phyloP scores from a whole-genome alignment of 2,888 invertebrate species.

The Pollenia griseotomentosa region DNA sequence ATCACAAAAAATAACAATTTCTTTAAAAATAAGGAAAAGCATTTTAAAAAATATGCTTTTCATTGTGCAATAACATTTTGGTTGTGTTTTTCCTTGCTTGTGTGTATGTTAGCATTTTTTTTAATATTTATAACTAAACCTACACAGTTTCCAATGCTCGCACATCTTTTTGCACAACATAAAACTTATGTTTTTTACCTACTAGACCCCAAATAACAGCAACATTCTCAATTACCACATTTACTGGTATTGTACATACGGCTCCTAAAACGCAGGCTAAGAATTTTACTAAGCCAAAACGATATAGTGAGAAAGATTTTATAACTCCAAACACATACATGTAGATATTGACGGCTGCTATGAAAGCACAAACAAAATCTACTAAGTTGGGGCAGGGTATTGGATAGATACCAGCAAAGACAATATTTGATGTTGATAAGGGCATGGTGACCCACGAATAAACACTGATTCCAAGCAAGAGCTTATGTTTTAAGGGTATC shows the following conservation, averaged over 20 bases:
- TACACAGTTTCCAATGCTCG: conserved; percentile 86
- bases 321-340: conserved; percentile 99
- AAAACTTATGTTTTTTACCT: conserved; percentile 98
- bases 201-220: conserved; percentile 97
- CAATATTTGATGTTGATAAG: conserved; percentile 94
- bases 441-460: conserved; percentile 99
- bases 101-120: conserved; percentile 9
- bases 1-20: conserved; percentile 72
- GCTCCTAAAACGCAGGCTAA: conserved; percentile 93
- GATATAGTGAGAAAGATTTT: conserved; percentile 95
- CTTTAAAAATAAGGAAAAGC: conserved; percentile 54
- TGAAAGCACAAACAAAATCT: conserved; percentile 95
- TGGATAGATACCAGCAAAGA: conserved; percentile 93
- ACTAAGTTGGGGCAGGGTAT: conserved; percentile 93
- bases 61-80: conserved; percentile 67
- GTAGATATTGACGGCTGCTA: conserved; percentile 97
- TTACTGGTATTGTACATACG: conserved; percentile 95
- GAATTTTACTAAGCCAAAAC: conserved; percentile 92
- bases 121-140: conserved; percentile 43
- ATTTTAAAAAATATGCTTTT: conserved; percentile 50
- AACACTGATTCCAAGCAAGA: conserved; percentile 93
- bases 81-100: conserved; percentile 48
- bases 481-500: conserved; percentile 91
- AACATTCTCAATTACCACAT: conserved; percentile 96
- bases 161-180: conserved; percentile 97